Evolutionary conservation across 1,140 invertebrate species (phyloP), one percentile per base, ranked within the genome.

Genomic region (Drosophila grimshawi): DNA sequence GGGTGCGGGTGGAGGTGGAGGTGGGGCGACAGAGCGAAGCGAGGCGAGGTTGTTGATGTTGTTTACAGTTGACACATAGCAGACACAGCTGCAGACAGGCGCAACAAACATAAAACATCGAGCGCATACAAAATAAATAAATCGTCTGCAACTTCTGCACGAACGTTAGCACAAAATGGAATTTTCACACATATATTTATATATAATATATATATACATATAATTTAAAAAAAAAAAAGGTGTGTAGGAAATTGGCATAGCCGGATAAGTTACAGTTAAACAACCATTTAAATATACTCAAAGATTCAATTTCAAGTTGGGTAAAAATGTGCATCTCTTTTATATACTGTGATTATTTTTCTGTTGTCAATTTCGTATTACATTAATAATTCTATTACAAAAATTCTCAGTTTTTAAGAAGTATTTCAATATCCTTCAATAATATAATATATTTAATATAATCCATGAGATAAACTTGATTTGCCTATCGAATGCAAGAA

Each of bases 51-150:
- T 68, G 55, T 77, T 78, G 69, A 71, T 86, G 81, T 88, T 86
- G 83, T 88, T 88, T 88, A 88, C 83, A 88, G 83, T 89, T 88
- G 83, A 89, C 83, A 83, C 78, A 76, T 66, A 81, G 73, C 85
- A 88, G 83, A 89, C 83, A 89, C 85, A 88, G 83, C 85, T 83
- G 85, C 76, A 88, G 83, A 89, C 83, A 89, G 72, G 62, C 41
- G 52, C 49, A 76, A 39, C 52, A 66, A 7, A 41, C 56, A 60
- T 4, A 37, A 2, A 41, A 63, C 10, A 53, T 6, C 7, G 11
- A 33, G 33, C 30, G n/a, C 46, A 61, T n/a, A 41, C 37, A 35
- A 59, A 70, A 67, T 71, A 70, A 67, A 73, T 19, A 67, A 73
- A 77, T 72, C 56, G 69, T 64, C 59, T 64, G 52, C 11, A 48